Evolutionary conservation across 1,140 invertebrate species (phyloP).

Genomic region (Drosophila kurseongensis): DNA sequence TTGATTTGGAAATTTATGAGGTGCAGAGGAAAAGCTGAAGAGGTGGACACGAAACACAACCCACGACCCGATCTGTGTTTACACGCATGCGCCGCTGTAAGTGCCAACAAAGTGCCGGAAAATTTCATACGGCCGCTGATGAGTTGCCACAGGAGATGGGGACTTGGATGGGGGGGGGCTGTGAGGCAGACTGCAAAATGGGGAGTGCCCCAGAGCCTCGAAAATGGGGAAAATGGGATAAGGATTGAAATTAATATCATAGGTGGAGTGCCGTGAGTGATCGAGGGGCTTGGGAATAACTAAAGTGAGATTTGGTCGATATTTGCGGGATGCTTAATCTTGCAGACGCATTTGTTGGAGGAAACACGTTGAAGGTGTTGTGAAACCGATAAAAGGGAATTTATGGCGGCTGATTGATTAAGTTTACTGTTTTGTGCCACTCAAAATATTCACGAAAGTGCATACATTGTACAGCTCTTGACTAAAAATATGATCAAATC

Average conservation of each 20-base stretch:
- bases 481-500: too few species aligned
- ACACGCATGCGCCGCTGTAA: slow-evolving; percentile 60
- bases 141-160: slow-evolving; percentile 56
- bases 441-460: too few species aligned
- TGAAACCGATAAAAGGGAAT: not conserved
- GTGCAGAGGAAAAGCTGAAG: slow-evolving; percentile 11
- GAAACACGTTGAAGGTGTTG: not conserved
- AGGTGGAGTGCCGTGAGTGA: slow-evolving; percentile 20
- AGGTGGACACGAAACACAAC: slow-evolving; percentile 1
- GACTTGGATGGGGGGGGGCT: slow-evolving; percentile 1
- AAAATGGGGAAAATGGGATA: slow-evolving; percentile 35
- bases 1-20: slow-evolving; percentile 57
- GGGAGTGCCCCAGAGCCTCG: slow-evolving; percentile 30
- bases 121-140: slow-evolving; percentile 47
- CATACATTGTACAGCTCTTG: too few species aligned
- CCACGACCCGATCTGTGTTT: slow-evolving; percentile 37
- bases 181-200: not conserved
- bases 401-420: not conserved
- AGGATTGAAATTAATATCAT: slow-evolving; percentile 22
- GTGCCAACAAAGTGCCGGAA: slow-evolving; percentile 66
- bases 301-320: not conserved
- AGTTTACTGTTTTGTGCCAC: too few species aligned
- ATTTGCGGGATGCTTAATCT: slow-evolving; percentile 3
- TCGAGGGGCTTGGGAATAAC: slow-evolving; percentile 15
- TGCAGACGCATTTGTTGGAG: not conserved